Conservation (phyloP, 2,888 invertebrate species). For the Brenthis ino region DNA sequence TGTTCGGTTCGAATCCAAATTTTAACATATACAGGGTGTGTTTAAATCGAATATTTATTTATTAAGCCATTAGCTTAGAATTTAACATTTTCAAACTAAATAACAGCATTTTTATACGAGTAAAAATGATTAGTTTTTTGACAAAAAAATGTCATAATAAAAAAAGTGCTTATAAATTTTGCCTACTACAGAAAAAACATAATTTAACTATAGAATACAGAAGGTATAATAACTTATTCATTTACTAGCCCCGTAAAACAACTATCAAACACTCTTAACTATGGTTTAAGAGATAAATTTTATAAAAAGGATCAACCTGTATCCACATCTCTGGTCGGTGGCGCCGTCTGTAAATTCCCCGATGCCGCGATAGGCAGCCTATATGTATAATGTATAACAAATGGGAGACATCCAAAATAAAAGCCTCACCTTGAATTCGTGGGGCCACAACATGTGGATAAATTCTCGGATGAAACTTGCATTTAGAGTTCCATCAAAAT, state of each 20-base stretch:
- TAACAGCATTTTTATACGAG: too few species aligned
- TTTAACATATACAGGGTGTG: slow-evolving; percentile 54
- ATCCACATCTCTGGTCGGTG: slow-evolving; percentile 58
- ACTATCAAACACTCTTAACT: too few species aligned
- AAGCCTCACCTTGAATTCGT: slow-evolving; percentile 66
- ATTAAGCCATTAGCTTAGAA: background rate
- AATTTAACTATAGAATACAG: too few species aligned
- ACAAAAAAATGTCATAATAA: too few species aligned
- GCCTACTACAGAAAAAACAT: too few species aligned
- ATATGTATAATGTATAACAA: slow-evolving; percentile 82
- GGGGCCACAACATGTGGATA: slow-evolving; percentile 65
- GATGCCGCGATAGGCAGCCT: slow-evolving; percentile 75
- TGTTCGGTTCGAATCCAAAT: slow-evolving; percentile 55
- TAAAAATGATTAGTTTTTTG: too few species aligned
- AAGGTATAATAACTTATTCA: too few species aligned
- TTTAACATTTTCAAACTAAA: too few species aligned
- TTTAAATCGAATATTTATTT: background rate
- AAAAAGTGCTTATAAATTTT: too few species aligned
- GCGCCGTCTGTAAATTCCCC: slow-evolving; percentile 78
- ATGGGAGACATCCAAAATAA: slow-evolving; percentile 81
- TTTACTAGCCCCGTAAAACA: too few species aligned
- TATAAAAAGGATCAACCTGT: slow-evolving; percentile 53
- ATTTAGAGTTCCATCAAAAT: slow-evolving; percentile 7
- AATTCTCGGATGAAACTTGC: slow-evolving; percentile 59
- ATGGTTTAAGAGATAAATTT: background rate